A percentile compares a stretch with the other conserved stretches of the same genome.
phyloP scores from a whole-genome alignment of 64 coral and sea anemone genomes.

The Catalaphyllia jardinei region DNA sequence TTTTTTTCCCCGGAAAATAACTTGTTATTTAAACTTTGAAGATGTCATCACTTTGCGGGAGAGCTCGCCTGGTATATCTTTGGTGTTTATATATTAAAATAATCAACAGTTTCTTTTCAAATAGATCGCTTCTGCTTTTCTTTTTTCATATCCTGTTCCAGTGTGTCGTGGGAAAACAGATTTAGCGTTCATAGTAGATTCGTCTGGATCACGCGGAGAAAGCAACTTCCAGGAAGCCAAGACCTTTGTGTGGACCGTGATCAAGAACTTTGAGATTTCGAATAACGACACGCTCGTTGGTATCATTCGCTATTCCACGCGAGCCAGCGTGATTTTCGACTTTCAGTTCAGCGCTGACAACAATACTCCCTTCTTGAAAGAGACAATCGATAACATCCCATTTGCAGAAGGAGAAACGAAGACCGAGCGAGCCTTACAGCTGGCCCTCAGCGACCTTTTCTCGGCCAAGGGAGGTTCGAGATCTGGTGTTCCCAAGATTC shows the following conservation, averaged over 20 bases:
- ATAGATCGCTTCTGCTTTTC: background rate
- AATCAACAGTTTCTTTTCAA: too few species aligned
- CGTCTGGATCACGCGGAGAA: slow-evolving; percentile 20
- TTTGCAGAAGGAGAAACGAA: slow-evolving; percentile 26
- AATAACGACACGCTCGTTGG: slow-evolving; percentile 58
- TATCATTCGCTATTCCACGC: slow-evolving; percentile 52
- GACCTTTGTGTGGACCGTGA: slow-evolving; percentile 66
- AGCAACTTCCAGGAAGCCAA: slow-evolving; percentile 59
- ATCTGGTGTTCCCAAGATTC: slow-evolving; percentile 31
- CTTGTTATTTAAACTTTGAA: too few species aligned
- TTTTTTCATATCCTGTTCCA: background rate
- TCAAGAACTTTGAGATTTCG: slow-evolving; percentile 44
- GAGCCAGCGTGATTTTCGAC: slow-evolving; percentile 51
- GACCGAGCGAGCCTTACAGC: slow-evolving; percentile 34
- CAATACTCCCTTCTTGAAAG: background rate
- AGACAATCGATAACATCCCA: slow-evolving; percentile 30
- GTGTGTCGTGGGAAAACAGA: slow-evolving; percentile 64
- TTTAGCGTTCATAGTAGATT: slow-evolving; percentile 64
- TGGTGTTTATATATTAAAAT: too few species aligned
- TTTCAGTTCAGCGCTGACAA: slow-evolving; percentile 36
- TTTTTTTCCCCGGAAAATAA: too few species aligned
- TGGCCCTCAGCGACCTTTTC: slow-evolving; percentile 48
- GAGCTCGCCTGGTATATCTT: too few species aligned
- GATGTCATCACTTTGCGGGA: too few species aligned
- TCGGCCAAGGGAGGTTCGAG: slow-evolving; percentile 22